Evolutionary conservation across 2,888 invertebrate genomes (phyloP), one percentile per base, ranked within the genome.

Genomic region (Linnaemya vulpina): DNA sequence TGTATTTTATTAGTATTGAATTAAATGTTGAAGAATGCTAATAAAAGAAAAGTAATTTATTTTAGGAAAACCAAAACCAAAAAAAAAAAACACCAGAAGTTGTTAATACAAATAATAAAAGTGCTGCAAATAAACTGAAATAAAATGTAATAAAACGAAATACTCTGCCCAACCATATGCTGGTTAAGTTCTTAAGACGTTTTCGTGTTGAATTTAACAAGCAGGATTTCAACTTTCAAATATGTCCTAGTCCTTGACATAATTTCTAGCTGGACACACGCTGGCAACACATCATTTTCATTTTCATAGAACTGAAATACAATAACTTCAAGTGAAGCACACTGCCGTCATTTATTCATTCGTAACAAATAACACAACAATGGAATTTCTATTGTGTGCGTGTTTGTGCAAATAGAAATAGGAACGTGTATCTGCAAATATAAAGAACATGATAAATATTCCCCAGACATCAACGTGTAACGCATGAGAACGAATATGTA

Each of bases 351-450:
- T 35, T 49, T 20, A 68, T 9, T 15, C 7, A 67, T 53, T 25
- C 55, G 11, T 22, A 51, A 62, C 51, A 65, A 82, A 76, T 70
- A 76, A 70, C 55, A 55, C 51, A 75, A 70, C 25, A 60, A 81
- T 55, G 43, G n/a, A 35, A 75, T 35, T 20, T 30, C 5, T 5
- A 35, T 62, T 63, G 38, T 43, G 68, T 30, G 20, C 62, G 15
- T 63, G 38, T 43, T 68, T 30, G 20, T 73, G 15, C n/a, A 22
- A 40, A 38, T 20, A 51, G n/a, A 35, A 15, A 5, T 20, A 68
- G 43, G 51, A 11, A 63, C 20, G 10, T 13, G 49, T 49, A 43
- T 13, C 13, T 43, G 13, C 15, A n/a, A n/a, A 43, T 43, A 15
- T 13, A 5, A 30, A 30, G 30, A 30, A 30, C 30, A 30, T 2